phyloP scores from a whole-genome alignment of 1,140 invertebrate species.

The Augochlora pura region DNA sequence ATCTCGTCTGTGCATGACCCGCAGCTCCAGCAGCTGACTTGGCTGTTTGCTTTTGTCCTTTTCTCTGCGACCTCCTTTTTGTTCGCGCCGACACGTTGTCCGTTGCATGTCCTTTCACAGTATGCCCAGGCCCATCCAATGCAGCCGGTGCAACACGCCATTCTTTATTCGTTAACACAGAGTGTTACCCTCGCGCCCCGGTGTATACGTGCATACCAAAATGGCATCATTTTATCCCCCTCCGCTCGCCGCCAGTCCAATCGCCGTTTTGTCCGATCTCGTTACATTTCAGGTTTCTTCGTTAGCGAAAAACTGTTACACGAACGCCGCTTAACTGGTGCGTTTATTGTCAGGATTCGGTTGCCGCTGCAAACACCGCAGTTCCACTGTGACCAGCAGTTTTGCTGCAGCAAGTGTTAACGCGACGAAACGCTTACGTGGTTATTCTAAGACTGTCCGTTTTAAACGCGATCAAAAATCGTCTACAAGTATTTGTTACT shows the following conservation, averaged over 20 bases:
- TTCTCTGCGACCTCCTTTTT: slow-evolving; percentile 27
- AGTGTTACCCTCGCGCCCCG: neutral
- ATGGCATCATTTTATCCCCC: slow-evolving; percentile 33
- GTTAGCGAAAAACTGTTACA: neutral
- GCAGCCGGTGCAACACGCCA: slow-evolving; percentile 51
- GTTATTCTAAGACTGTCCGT: no score
- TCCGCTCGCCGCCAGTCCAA: neutral
- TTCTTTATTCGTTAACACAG: slow-evolving; percentile 58
- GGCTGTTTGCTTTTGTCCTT: slow-evolving; percentile 22
- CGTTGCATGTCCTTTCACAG: slow-evolving; percentile 43
- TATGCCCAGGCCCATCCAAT: slow-evolving; percentile 42
- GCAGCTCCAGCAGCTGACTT: slow-evolving; percentile 16
- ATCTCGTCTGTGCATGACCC: slow-evolving; percentile 12
- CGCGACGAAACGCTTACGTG: neutral
- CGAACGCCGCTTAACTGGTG: neutral
- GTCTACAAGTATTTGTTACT: no score
- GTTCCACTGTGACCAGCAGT: neutral
- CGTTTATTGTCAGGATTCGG: neutral
- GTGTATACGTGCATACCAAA: neutral
- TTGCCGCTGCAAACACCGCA: neutral
- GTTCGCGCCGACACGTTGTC: slow-evolving; percentile 45
- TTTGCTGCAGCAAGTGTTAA: neutral
- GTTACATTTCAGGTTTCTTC: neutral
- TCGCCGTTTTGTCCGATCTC: neutral
- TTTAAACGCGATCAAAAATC: no score